Evolutionary conservation across 1,140 invertebrate species (phyloP).

Genomic region (Neodiprion virginianus): DNA sequence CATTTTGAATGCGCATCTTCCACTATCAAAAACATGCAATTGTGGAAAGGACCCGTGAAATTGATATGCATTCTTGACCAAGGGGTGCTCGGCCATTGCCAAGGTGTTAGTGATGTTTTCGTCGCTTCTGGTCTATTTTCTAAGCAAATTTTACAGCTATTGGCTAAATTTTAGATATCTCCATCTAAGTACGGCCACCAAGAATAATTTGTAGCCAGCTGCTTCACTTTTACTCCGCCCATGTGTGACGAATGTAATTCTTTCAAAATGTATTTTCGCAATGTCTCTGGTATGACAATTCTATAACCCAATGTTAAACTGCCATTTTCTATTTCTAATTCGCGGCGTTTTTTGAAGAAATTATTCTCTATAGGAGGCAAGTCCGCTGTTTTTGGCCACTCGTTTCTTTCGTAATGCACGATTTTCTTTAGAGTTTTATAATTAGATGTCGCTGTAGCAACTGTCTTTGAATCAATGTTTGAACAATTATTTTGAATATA

Average conservation of each 20-base stretch:
- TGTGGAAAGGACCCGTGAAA: background rate
- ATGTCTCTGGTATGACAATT: conserved; percentile 25
- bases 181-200: conserved; percentile 31
- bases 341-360: too few relatives aligned
- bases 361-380: too few relatives aligned
- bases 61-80: background rate
- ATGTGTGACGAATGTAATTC: conserved; percentile 33
- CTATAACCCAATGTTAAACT: conserved; percentile 21
- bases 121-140: background rate
- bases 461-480: too few relatives aligned
- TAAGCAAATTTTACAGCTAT: conserved; percentile 29
- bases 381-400: too few relatives aligned
- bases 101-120: background rate
- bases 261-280: conserved; percentile 23
- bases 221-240: conserved; percentile 34
- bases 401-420: too few relatives aligned
- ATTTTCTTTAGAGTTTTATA: too few relatives aligned
- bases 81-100: background rate
- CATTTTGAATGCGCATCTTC: background rate
- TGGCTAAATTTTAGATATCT: conserved; percentile 40
- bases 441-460: too few relatives aligned
- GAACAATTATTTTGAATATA: too few relatives aligned
- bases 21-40: background rate
- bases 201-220: conserved; percentile 26
- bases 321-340: background rate